Evolutionary conservation across 2,113 vertebrate species (phyloP), one percentile per base, ranked within the genome.

Genomic region (Mus spicilegus): DNA sequence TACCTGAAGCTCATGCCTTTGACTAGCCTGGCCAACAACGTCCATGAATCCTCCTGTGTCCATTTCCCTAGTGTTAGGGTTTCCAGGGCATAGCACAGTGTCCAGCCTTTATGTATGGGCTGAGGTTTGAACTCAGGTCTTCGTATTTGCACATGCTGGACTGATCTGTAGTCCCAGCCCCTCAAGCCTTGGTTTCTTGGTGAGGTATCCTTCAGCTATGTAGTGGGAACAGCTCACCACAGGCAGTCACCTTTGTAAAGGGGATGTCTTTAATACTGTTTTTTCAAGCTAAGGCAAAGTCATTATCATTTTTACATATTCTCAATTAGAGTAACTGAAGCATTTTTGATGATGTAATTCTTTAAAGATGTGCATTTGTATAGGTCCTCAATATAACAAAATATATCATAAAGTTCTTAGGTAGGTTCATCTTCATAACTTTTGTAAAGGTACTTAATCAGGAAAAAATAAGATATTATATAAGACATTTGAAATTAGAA

Each of bases 261-360:
- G 39, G 39, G 54, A 67, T 65, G 36, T 46, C 26, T 42, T 49
- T 76, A 42, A 36, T 89, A 13, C 7, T 77, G 9, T 72, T 82
- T 89, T 10, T 42, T 67, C 28, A 77, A 87, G 54, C 7, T 28
- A 39, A n/a, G 46, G 6, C 3, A 77, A 49, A 36, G 49, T 89
- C 26, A 77, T 67, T 61, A 63, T 61, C 36, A 80, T 36, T 84
- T 95, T 72, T 42, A n/a, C 26, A 75, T n/a, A 14, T 42, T 65
- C 56, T 67, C 86, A 92, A 96, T 78, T 75, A 80, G 24, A 39
- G 17, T 5, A 63, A 78, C 72, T 87, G n/a, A 72, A 72, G 87
- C 33, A 58, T 42, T 72, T 96, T 90, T 92, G 26, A 90, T 14
- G 46, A 75, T 36, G 8, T 81, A 91, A 87, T 11, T 58, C 7